Conservation (phyloP, 2,888 invertebrate species). For the Alcis repandata region DNA sequence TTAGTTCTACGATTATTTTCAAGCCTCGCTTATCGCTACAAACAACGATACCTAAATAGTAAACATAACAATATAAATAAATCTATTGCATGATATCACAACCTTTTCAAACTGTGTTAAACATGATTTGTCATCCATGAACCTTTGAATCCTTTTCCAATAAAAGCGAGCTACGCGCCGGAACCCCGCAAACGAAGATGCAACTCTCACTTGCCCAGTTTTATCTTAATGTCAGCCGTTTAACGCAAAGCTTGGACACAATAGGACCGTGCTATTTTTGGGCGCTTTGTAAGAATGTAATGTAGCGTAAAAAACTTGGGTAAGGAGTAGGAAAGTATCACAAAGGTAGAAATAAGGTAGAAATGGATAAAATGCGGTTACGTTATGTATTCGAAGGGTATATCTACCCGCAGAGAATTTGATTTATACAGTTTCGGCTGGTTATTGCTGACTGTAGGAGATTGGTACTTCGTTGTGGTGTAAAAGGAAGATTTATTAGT, state of each 20-base stretch:
- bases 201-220: constrained; percentile 23
- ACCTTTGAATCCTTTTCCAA: not conserved
- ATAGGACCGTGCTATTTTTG: constrained; percentile 44
- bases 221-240: constrained; percentile 34
- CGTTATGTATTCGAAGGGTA: constrained; percentile 28
- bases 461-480: constrained; percentile 8
- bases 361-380: constrained; percentile 45
- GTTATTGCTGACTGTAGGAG: constrained; percentile 5
- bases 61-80: not conserved
- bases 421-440: constrained; percentile 28
- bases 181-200: constrained; percentile 8
- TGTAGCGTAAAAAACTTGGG: constrained; percentile 50
- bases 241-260: constrained; percentile 39
- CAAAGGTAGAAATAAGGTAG: constrained; percentile 44
- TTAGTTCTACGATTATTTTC: not conserved
- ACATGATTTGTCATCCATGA: not conserved
- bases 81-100: too few relatives aligned
- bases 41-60: not conserved
- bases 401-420: constrained; percentile 19
- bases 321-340: constrained; percentile 38
- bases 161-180: not conserved
- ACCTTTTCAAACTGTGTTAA: too few relatives aligned
- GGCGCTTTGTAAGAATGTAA: constrained; percentile 48
- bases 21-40: not conserved
- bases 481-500: not conserved